Evolutionary conservation across 1,140 invertebrate species (phyloP), one percentile per base, ranked within the genome.

Genomic region (Lordiphosa clarofinis): DNA sequence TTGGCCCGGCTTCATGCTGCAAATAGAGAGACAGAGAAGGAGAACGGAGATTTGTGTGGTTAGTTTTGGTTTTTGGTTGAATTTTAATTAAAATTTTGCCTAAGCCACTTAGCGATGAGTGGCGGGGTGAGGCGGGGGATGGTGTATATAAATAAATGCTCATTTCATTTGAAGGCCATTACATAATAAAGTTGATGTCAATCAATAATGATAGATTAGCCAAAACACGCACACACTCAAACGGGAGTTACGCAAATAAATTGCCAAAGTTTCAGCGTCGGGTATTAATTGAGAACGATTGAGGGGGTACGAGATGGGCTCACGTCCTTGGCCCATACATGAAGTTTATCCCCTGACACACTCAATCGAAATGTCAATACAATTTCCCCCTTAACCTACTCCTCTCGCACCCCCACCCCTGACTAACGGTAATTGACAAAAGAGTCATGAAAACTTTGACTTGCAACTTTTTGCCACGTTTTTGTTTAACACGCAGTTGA

Each of bases 131-230:
- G 0, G 3, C 0, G 39, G 19, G 48, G 35, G 47, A 24, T 38
- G 39, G 39, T 28, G 21, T 21, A 50, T 67, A 73, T 79, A 70
- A 79, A 78, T 73, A 73, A 79, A 79, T 73, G 69, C 39, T 54
- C 59, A 65, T 79, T 61, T 58, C 24, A 78, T 78, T 79, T 49
- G 39, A 53, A 58, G 55, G 59, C 21, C 3, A 21, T 21, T 21
- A 24, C 42, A 57, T 15, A 15, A 15, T 15, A 15, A 15, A 15
- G 15, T 15, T 15, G 15, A 76, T 82, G 78, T 73, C 78, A 84
- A 84, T 84, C 78, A 84, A 84, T 84, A 84, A 78, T 84, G 78
- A 84, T 84, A 72, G 78, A 84, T 84, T 84, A 82, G 78, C 64
- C 43, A 11, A 47, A 52, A 57, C 67, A 60, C 49, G 54, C 58